Conservation (phyloP, 2,113 vertebrate genomes). For the Balaeniceps rex region DNA sequence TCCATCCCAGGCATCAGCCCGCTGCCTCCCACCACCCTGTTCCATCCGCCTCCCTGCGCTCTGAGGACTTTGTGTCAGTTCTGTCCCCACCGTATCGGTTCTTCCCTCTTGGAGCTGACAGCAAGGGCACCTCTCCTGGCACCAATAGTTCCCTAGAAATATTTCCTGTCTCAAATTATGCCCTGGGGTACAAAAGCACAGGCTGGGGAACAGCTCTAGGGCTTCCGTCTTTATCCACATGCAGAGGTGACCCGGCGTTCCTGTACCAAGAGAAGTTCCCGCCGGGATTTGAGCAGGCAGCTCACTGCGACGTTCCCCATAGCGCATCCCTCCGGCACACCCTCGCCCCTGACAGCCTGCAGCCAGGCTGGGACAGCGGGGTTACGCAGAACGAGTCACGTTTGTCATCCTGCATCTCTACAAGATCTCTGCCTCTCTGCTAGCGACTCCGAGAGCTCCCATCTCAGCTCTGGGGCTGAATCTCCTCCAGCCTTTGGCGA, state of each 20-base stretch:
- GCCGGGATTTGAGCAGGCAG: background rate
- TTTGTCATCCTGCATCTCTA: background rate
- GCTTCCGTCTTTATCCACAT: fast-evolving
- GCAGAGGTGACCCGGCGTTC: background rate
- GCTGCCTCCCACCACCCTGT: background rate
- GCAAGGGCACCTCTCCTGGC: background rate
- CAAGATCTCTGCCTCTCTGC: background rate
- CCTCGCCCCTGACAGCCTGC: background rate
- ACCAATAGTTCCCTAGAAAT: background rate
- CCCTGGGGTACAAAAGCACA: background rate
- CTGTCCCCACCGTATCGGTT: background rate
- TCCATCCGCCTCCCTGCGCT: background rate
- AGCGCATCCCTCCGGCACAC: background rate
- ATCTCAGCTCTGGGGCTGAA: background rate
- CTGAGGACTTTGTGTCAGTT: background rate
- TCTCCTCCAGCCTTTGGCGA: background rate
- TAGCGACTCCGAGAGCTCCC: background rate
- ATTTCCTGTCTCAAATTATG: background rate
- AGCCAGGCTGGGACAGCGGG: background rate
- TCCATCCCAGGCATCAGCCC: background rate
- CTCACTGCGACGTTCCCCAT: fast-evolving
- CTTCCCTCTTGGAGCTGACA: background rate
- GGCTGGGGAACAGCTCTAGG: background rate
- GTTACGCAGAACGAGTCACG: background rate
- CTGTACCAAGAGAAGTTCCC: background rate